These are phyloP conservation scores for Mesocentrotus franciscanus DNA, from an alignment of 53 echinoderm and acorn worm genomes.

Conservation along the genomic window DNA sequence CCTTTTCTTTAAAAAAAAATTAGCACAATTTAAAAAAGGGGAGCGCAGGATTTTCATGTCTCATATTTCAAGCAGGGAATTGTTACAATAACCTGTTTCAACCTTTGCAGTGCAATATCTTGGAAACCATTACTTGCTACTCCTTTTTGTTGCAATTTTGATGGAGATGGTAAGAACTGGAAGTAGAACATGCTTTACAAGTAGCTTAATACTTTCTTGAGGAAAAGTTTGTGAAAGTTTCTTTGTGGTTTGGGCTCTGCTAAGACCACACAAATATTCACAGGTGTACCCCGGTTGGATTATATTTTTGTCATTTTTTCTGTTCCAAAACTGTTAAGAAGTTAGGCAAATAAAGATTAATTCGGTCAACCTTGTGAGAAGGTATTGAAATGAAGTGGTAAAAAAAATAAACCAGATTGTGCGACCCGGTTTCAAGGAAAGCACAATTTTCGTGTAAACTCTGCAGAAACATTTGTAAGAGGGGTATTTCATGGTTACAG, in stretches of 20 bases:
- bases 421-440: background rate
- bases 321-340: slow-evolving; percentile 22
- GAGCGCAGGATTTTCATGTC: background rate
- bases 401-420: background rate
- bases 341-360: slow-evolving; percentile 26
- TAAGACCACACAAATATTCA: slow-evolving; percentile 53
- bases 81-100: slow-evolving; percentile 1
- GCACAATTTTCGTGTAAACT: slow-evolving; percentile 8
- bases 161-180: background rate
- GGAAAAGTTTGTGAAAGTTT: slow-evolving; percentile 42
- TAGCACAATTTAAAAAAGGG: background rate
- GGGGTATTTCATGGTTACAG: slow-evolving; percentile 13
- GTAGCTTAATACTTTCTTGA: background rate
- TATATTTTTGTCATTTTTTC: background rate
- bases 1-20: background rate
- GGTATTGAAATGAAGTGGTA: slow-evolving; percentile 39
- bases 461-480: background rate
- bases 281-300: slow-evolving; percentile 34
- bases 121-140: background rate
- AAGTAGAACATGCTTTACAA: background rate
- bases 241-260: slow-evolving; percentile 16
- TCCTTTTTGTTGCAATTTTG: background rate
- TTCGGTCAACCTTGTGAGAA: slow-evolving; percentile 8
- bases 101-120: background rate
- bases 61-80: slow-evolving; percentile 1